phyloP scores from a whole-genome alignment of 2,797 vertebrate genomes.

The Cryptoblepharus egeriae region DNA sequence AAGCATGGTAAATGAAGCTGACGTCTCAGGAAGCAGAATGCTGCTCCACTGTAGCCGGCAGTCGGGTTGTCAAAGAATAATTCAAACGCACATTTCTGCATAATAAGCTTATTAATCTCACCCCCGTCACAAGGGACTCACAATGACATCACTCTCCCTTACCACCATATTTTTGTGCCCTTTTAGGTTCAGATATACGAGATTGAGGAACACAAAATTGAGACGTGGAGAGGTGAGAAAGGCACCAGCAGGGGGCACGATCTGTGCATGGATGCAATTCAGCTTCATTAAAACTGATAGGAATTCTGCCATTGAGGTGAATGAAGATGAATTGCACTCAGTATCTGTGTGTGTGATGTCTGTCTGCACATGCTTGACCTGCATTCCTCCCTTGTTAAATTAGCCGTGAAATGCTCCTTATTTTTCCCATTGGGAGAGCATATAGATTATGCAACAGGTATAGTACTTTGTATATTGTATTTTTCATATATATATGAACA shows the following conservation, averaged over 20 bases:
- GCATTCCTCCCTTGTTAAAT: not conserved
- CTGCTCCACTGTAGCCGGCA: not conserved
- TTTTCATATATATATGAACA: too few relatives aligned
- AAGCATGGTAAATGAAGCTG: not conserved
- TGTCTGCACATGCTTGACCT: not conserved
- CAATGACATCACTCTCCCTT: not conserved
- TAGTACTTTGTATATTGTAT: not conserved
- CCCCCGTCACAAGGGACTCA: not conserved
- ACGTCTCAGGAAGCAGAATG: not conserved
- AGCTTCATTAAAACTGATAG: not conserved
- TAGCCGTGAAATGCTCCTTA: not conserved
- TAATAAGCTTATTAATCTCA: not conserved
- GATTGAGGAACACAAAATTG: constrained; percentile 96
- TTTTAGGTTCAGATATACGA: constrained; percentile 96
- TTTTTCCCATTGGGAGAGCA: not conserved
- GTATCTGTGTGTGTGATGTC: not conserved
- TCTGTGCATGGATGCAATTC: not conserved
- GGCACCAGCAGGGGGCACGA: rapidly evolving
- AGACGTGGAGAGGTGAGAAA: constrained; percentile 93
- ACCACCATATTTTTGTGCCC: not conserved
- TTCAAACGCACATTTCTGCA: not conserved
- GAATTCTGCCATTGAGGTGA: not conserved
- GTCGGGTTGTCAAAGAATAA: not conserved
- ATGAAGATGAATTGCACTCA: not conserved
- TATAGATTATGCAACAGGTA: not conserved